phyloP scores from a whole-genome alignment of 30 jellyfish, hydroid and myxozoan genomes.

The Pelagia noctiluca region DNA sequence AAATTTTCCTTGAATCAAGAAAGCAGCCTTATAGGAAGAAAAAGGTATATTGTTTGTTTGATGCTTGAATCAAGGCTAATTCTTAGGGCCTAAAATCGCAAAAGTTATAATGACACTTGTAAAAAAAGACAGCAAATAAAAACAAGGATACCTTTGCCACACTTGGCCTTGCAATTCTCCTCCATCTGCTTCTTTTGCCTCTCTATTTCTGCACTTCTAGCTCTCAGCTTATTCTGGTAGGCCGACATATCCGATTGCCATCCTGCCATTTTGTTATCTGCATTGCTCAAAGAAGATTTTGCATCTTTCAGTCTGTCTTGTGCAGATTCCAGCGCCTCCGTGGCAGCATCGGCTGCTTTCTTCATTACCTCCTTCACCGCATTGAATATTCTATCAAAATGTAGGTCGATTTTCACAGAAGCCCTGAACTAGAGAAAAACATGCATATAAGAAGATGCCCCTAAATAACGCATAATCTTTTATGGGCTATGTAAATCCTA shows the following conservation, averaged over 20 bases:
- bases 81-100: neutral
- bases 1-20: neutral
- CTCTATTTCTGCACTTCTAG: slow-evolving; percentile 57
- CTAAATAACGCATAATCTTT: too few relatives aligned
- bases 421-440: slow-evolving; percentile 25
- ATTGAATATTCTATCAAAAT: slow-evolving; percentile 2
- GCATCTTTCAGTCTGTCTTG: slow-evolving; percentile 21
- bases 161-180: slow-evolving; percentile 37
- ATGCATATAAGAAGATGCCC: neutral
- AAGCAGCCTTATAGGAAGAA: neutral
- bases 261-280: slow-evolving; percentile 58
- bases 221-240: slow-evolving; percentile 28
- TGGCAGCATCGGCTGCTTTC: slow-evolving; percentile 39
- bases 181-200: slow-evolving; percentile 29
- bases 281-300: neutral
- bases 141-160: slow-evolving; percentile 60
- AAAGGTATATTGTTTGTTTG: neutral
- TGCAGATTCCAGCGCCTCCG: slow-evolving; percentile 18
- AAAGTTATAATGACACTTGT: too few relatives aligned
- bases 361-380: slow-evolving; percentile 19
- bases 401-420: slow-evolving; percentile 2
- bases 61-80: neutral
- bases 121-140: neutral
- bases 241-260: slow-evolving; percentile 47
- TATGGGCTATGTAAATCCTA: neutral